Base-by-base conservation (phyloP, 2,797 vertebrate species). In the Crocidura indochinensis region DNA sequence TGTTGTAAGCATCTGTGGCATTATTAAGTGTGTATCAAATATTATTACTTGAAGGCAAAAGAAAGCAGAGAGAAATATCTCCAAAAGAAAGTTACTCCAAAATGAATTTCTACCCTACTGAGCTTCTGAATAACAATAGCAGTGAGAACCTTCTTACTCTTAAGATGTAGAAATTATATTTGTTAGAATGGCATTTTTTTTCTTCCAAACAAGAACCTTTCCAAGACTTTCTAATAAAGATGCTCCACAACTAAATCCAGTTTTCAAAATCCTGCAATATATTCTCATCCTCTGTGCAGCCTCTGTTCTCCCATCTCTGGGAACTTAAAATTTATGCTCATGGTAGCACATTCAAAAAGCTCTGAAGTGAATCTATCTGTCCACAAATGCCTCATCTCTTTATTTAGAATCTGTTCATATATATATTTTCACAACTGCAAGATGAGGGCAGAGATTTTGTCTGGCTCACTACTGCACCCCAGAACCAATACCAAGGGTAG, bases 1-100 rank as follows among this genome's bases (percentile, higher is more conserved):
- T 84, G 29, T 91, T 65, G 64, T 64, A 79, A 85, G 49, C 56
- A 85, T 68, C 75, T 60, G 27, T 62, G 53, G 31, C 78, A 46
- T 74, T 75, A 44, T 81, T 92, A 84, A 88, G 44, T 89, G 31
- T 78, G 29, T 87, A 53, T 72, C 38, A 91, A 89, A 60, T 64
- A 53, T 19, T 27, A 56, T 78, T 89, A 87, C n/a, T 88, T 92
- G 26, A 69, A 68, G 51, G 17, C 68, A 77, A 93, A 85, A 65
- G 46, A 76, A 14, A 91, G 26, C 91, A 92, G 46, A 88, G 80
- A 79, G 64, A 87, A 86, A 38, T 71, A 26, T 31, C 29, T 53
- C 71, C 38, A 12, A 77, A 65, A 56, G 19, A 56, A 56, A 65
- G 80, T 62, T 92, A 73, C 75, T 46, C 89, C 49, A 95, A 84